phyloP scores from a whole-genome alignment of 2,113 vertebrate genomes.

The Candoia aspera region DNA sequence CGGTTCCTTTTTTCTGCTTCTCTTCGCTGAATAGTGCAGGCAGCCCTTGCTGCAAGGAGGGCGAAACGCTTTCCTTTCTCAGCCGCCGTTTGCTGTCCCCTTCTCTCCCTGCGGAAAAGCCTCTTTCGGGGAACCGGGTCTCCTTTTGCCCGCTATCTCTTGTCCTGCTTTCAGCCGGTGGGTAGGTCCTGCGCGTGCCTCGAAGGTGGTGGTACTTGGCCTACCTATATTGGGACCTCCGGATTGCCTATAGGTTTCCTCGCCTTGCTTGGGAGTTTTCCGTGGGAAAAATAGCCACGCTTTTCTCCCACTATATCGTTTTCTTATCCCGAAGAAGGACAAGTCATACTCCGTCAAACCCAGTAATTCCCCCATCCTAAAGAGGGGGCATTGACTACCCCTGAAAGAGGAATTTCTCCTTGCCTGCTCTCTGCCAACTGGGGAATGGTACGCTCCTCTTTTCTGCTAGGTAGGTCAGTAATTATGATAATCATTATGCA shows the following conservation, averaged over 20 bases:
- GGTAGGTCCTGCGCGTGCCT: not conserved
- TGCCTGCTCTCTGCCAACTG: not conserved
- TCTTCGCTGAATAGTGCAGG: not conserved
- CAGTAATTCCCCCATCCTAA: not conserved
- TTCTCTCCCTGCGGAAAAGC: not conserved
- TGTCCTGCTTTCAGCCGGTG: not conserved
- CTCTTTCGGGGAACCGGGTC: not conserved
- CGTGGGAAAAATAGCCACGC: not conserved
- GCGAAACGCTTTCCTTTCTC: not conserved
- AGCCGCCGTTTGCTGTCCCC: not conserved
- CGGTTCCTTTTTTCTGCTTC: not conserved
- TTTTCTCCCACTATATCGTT: not conserved
- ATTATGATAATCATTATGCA: not conserved
- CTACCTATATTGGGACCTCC: not conserved
- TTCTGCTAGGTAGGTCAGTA: not conserved
- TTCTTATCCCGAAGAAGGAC: not conserved
- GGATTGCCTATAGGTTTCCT: not conserved
- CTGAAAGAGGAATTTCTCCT: not conserved
- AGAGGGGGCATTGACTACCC: not conserved
- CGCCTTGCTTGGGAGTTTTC: not conserved
- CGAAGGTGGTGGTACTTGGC: not conserved
- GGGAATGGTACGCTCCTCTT: not conserved
- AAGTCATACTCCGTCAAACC: fast-evolving
- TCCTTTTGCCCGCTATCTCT: not conserved
- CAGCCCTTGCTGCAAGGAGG: not conserved